Evolutionary conservation across 1,140 invertebrate genomes (phyloP), one percentile per base, ranked within the genome.

Genomic region (Lepidurus apus): DNA sequence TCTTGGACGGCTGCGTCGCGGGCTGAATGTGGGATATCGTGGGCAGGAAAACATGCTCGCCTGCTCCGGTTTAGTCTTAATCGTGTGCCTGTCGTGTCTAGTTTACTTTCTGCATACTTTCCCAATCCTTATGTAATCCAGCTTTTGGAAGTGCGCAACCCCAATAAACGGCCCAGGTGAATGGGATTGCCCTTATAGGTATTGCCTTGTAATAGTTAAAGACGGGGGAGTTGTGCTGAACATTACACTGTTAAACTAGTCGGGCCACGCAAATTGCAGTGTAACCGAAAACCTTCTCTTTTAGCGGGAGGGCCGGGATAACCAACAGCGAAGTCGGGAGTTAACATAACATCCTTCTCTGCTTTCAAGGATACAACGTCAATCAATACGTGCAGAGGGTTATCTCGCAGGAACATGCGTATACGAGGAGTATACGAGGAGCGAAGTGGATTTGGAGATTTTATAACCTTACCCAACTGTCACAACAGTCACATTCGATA

Each of bases 391-490:
- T 21, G 53, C 53, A n/a, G 34, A 17, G 53, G 53, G 53, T 65
- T 65, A 65, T 65, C 53, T 65, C 53, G 53, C 53, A 65, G 53
- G 53, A 65, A 65, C 53, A 65, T 65, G 53, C 53, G 53, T 65
- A 65, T 21, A n/a, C 17, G 17, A 13, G 53, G 17, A 65, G 53
- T 65, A 65, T 7, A n/a, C 17, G 17, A 13, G 53, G 17, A 65
- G n/a, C 53, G 8, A 65, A 65, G 53, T 4, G 53, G 34, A 65
- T 7, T 21, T 65, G 4, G 53, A 9, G 53, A 65, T 65, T 65
- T 65, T 21, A n/a, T 0, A n/a, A 65, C 17, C 53, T 65, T 65
- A 65, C 21, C 53, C 17, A 65, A 17, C 53, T 65, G 17, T 65
- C 6, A 3, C 34, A 65, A 21, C 21, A n/a, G 53, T 65, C 53